phyloP scores from a whole-genome alignment of 2,888 invertebrate species.

The Nephrotoma guestfalica region DNA sequence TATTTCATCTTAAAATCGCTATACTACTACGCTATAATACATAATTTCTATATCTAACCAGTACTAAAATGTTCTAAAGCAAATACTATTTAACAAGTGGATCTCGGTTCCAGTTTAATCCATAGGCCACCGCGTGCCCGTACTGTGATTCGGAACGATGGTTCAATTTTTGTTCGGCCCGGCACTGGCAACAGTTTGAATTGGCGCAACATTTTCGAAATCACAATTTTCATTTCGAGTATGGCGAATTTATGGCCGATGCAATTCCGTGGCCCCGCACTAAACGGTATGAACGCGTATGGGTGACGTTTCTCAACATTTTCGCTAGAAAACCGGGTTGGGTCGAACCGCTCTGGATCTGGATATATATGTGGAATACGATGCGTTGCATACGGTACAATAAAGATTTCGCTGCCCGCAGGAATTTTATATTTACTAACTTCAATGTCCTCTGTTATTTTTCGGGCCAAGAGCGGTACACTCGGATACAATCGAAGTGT shows the following conservation, averaged over 20 bases:
- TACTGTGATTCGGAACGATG: conserved; percentile 39
- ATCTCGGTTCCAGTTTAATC: conserved; percentile 35
- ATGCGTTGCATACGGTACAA: conserved; percentile 41
- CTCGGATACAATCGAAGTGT: conserved; percentile 38
- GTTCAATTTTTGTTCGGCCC: conserved; percentile 34
- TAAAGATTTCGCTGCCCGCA: conserved; percentile 37
- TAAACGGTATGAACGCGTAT: conserved; percentile 43
- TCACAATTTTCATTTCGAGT: conserved; percentile 42
- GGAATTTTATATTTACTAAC: conserved; percentile 36
- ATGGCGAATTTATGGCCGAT: conserved; percentile 43
- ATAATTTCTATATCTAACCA: not conserved
- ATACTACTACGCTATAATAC: not conserved
- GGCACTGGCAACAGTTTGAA: conserved; percentile 35
- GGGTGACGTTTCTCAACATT: conserved; percentile 37
- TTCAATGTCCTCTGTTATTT: conserved; percentile 28
- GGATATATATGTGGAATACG: conserved; percentile 39
- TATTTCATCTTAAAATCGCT: not conserved
- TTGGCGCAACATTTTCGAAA: conserved; percentile 36
- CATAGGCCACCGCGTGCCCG: conserved; percentile 42
- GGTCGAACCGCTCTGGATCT: conserved; percentile 40
- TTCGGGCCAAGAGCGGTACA: conserved; percentile 29
- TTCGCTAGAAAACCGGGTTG: conserved; percentile 39
- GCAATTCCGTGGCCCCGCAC: conserved; percentile 41
- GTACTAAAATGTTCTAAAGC: not conserved
- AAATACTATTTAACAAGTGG: not conserved